phyloP scores from a whole-genome alignment of 2,888 invertebrate genomes.

The Pollenia angustigena region DNA sequence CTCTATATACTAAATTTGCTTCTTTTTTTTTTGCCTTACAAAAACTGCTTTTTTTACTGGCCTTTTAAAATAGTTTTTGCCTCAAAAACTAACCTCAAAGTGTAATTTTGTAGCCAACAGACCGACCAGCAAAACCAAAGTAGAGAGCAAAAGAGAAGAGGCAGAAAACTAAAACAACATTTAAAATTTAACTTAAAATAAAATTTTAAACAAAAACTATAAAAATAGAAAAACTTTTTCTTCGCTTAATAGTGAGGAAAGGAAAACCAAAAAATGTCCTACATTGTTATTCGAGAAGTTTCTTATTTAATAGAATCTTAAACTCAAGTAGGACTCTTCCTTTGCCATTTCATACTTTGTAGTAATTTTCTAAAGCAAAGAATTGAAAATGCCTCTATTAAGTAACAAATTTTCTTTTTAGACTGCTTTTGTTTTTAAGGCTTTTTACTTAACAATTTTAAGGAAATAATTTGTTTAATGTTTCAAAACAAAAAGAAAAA shows the following conservation, averaged over 20 bases:
- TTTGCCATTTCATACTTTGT: not conserved
- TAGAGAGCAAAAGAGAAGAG: not conserved
- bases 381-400: not conserved
- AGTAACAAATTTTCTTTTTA: not conserved
- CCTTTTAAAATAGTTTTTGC: slow-evolving; percentile 17
- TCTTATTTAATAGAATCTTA: slow-evolving; percentile 5
- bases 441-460: not conserved
- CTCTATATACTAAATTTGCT: not conserved
- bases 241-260: not conserved
- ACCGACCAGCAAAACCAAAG: slow-evolving; percentile 19
- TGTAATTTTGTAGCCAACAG: slow-evolving; percentile 49
- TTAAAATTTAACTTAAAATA: slow-evolving; percentile 17
- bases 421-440: not conserved
- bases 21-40: not conserved
- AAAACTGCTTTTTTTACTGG: not conserved
- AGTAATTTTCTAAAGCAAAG: not conserved
- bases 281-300: slow-evolving; percentile 3
- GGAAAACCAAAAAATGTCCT: slow-evolving; percentile 36
- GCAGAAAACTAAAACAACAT: not conserved
- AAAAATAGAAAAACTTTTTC: slow-evolving; percentile 27
- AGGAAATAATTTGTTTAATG: slow-evolving; percentile 9
- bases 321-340: not conserved
- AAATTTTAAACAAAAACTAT: slow-evolving; percentile 18
- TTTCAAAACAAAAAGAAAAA: not conserved
- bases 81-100: slow-evolving; percentile 61